Evolutionary conservation across 1,140 invertebrate genomes (phyloP).

Genomic region (Goniozus legneri): DNA sequence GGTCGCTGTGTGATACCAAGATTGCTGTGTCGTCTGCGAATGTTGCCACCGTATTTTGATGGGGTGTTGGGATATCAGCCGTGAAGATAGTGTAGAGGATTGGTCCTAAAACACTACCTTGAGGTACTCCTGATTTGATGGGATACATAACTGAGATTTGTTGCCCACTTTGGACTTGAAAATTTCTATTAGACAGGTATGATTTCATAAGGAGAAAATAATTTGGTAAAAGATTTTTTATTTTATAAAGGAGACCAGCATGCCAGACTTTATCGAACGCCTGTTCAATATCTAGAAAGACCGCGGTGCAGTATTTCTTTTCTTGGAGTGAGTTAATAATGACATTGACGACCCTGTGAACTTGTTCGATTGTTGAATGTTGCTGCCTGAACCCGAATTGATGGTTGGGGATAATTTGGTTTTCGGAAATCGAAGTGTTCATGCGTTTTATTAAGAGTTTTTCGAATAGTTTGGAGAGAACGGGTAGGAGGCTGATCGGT

Average conservation of each 20-base stretch:
- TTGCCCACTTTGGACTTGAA: conserved; percentile 16
- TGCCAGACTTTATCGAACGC: conserved; percentile 32
- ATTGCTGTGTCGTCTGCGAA: conserved; percentile 33
- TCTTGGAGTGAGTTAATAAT: conserved; percentile 14
- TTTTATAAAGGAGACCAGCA: conserved; percentile 32
- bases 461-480: conserved; percentile 35
- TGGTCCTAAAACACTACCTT: conserved; percentile 20
- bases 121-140: conserved; percentile 21
- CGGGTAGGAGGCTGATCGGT: conserved; percentile 34
- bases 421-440: too few relatives aligned
- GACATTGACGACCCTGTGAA: conserved; percentile 2
- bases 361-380: conserved; percentile 17
- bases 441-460: conserved; percentile 25
- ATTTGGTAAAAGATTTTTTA: conserved; percentile 17
- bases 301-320: conserved; percentile 32
- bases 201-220: conserved; percentile 20
- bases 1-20: conserved; percentile 3
- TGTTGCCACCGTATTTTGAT: neutral
- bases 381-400: conserved; percentile 34
- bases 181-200: conserved; percentile 16
- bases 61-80: conserved; percentile 18
- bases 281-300: conserved; percentile 35
- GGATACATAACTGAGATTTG: conserved; percentile 9
- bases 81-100: conserved; percentile 17
- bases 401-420: conserved; percentile 20